Percentiles rank a stretch among this genome's conserved stretches.
phyloP scores from a whole-genome alignment of 2,113 vertebrate species.

The Onychostoma macrolepis region DNA sequence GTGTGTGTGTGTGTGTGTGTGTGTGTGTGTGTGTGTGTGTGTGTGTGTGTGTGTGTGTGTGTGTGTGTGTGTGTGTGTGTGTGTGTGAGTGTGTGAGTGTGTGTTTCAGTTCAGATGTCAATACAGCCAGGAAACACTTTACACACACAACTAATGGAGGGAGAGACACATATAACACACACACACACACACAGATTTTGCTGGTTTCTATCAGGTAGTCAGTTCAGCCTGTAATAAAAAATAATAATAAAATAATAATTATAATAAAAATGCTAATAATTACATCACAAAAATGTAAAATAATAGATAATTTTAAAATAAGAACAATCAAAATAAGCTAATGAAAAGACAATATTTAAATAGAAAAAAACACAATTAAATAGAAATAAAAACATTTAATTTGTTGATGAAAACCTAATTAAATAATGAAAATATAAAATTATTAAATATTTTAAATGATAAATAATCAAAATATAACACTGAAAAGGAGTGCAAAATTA shows the following conservation, averaged over 20 bases:
- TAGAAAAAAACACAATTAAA: not conserved
- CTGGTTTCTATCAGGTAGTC: not conserved
- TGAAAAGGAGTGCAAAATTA: not conserved
- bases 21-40: slow-evolving; percentile 67
- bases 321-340: not conserved
- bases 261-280: not conserved
- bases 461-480: not conserved
- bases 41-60: too few species aligned
- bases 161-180: not conserved
- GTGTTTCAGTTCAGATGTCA: slow-evolving; percentile 47
- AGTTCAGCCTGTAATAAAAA: not conserved
- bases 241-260: not conserved
- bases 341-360: not conserved
- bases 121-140: slow-evolving; percentile 44
- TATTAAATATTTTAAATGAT: not conserved
- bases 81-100: slow-evolving; percentile 69
- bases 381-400: not conserved
- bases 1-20: slow-evolving; percentile 55
- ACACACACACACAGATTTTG: not conserved
- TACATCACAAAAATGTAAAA: not conserved
- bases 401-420: not conserved
- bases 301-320: not conserved
- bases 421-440: not conserved
- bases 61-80: slow-evolving; percentile 56
- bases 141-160: slow-evolving; percentile 34